These are phyloP conservation scores for Valencia hispanica DNA, from an alignment of 2,797 vertebrate genomes.

Conservation along the genomic window DNA sequence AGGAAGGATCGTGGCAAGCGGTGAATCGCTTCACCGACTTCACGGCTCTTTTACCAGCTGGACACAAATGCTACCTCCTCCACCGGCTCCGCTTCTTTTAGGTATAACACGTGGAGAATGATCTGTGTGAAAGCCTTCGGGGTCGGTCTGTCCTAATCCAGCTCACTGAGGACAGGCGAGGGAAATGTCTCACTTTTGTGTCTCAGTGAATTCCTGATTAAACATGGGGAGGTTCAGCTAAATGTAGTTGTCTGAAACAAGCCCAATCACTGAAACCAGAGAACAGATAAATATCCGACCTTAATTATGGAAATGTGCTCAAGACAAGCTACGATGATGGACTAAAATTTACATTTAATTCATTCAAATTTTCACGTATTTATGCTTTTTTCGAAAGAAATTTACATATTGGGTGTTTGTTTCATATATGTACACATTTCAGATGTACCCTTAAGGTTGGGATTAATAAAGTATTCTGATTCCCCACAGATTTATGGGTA, in stretches of 20 bases:
- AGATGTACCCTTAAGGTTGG: not conserved
- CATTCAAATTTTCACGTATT: not conserved
- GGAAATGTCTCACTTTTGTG: not conserved
- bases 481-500: not conserved
- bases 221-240: not conserved
- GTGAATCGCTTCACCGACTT: slow-evolving; percentile 10
- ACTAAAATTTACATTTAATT: not conserved
- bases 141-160: not conserved
- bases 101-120: slow-evolving; percentile 39
- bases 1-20: slow-evolving; percentile 3
- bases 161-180: not conserved
- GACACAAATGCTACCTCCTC: slow-evolving; percentile 5
- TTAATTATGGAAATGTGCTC: not conserved
- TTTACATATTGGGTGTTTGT: not conserved
- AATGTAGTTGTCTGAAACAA: slow-evolving; percentile 6
- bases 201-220: not conserved
- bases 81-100: slow-evolving; percentile 16
- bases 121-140: not conserved
- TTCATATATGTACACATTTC: not conserved
- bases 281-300: not conserved
- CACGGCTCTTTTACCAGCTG: slow-evolving; percentile 8
- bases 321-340: not conserved
- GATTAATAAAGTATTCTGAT: not conserved
- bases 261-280: too few species aligned
- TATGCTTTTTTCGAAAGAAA: too few species aligned